Conservation (phyloP, 2,113 vertebrate genomes). For the Bubo blakistoni region DNA sequence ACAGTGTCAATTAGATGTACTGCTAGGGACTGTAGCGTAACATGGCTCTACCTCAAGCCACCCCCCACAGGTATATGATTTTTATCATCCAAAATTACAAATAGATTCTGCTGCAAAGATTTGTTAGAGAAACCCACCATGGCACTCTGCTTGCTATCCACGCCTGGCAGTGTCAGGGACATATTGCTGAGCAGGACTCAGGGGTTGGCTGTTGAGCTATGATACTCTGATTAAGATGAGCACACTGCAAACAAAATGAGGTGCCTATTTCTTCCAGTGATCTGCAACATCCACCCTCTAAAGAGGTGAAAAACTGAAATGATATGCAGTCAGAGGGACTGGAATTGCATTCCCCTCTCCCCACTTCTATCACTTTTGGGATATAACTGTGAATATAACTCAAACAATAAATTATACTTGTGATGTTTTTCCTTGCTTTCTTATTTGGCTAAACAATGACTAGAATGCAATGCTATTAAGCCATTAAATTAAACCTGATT, state of each 20-base stretch:
- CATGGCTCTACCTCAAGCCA: background rate
- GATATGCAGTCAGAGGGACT: background rate
- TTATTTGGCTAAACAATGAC: background rate
- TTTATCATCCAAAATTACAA: background rate
- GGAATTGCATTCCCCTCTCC: background rate
- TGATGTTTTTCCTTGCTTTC: background rate
- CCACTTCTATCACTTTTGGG: background rate
- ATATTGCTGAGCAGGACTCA: background rate
- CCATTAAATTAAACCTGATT: background rate
- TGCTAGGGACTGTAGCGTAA: background rate
- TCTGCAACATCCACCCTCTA: background rate
- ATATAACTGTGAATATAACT: background rate
- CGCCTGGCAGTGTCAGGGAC: background rate
- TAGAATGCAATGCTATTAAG: background rate
- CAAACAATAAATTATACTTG: background rate
- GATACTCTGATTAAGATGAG: background rate
- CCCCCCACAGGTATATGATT: background rate
- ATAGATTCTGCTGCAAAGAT: background rate
- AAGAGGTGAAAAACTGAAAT: background rate
- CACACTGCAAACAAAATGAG: background rate
- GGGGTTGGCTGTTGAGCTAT: background rate
- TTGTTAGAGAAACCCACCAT: background rate
- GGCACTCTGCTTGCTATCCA: background rate
- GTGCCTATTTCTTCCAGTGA: background rate
- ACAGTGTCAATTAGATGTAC: background rate